phyloP scores from a whole-genome alignment of 2,797 vertebrate genomes.

The Clarias platycephalus region DNA sequence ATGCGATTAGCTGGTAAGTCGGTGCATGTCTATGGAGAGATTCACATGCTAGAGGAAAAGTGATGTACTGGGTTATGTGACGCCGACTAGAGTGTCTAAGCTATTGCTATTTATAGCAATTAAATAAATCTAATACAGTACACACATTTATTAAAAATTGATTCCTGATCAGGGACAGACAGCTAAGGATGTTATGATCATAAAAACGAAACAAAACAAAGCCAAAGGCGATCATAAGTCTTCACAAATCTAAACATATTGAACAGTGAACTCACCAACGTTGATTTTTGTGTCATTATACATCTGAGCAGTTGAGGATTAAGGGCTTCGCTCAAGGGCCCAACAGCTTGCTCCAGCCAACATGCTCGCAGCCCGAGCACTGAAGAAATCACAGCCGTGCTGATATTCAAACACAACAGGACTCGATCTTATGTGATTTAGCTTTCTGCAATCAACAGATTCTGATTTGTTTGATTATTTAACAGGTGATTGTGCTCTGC shows the following conservation, averaged over 20 bases:
- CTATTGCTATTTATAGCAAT: neutral
- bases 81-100: neutral
- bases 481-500: no score
- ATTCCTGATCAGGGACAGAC: neutral
- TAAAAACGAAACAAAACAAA: neutral
- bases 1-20: neutral
- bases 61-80: neutral
- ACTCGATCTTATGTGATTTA: no score
- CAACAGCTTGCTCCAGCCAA: no score
- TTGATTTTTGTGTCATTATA: no score
- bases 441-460: no score
- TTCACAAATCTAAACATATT: neutral
- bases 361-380: no score
- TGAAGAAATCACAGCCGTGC: no score
- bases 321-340: no score
- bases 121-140: neutral
- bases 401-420: no score
- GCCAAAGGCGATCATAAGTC: neutral
- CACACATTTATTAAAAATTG: neutral
- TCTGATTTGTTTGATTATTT: no score
- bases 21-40: neutral
- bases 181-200: neutral
- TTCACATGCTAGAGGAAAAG: neutral
- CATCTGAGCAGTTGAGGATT: no score
- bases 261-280: neutral